Conservation (phyloP, 2,888 invertebrate species). For the Trichogramma evanescens region DNA sequence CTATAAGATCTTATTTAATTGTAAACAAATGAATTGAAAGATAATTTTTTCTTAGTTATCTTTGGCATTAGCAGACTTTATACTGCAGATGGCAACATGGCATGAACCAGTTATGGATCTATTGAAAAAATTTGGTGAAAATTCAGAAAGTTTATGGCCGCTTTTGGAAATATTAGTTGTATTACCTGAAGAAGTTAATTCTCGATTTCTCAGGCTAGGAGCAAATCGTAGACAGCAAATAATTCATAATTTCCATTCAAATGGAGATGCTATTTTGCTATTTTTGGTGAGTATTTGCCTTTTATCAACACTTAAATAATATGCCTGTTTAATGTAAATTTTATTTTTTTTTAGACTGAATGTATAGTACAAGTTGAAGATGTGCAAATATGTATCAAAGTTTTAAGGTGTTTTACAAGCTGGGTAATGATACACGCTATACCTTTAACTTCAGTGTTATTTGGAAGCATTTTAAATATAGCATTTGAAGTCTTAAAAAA, state of each 20-base stretch:
- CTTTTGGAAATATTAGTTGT: constrained; percentile 88
- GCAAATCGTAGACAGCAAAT: constrained; percentile 85
- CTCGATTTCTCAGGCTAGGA: constrained; percentile 71
- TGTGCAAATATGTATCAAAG: constrained; percentile 63
- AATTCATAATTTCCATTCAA: constrained; percentile 67
- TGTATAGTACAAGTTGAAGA: constrained; percentile 63
- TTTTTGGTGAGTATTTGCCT: constrained; percentile 56
- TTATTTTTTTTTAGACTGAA: constrained; percentile 52
- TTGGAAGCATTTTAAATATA: constrained; percentile 63
- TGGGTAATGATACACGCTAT: constrained; percentile 85
- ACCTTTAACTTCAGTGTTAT: constrained; percentile 53
- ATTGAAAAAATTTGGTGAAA: constrained; percentile 65
- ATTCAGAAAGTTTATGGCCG: constrained; percentile 65
- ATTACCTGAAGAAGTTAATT: constrained; percentile 91
- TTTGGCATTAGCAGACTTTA: constrained; percentile 86
- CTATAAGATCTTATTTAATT: constrained; percentile 7
- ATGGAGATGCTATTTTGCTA: constrained; percentile 69
- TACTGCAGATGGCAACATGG: constrained; percentile 91
- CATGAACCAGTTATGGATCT: constrained; percentile 79
- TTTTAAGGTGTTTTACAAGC: constrained; percentile 80
- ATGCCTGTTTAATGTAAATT: background rate
- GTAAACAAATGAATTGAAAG: background rate
- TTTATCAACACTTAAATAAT: background rate
- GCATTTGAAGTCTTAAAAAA: constrained; percentile 64
- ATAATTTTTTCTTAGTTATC: constrained; percentile 56